A percentile compares a stretch with the other conserved stretches of the same genome.
These are phyloP conservation scores for Ceratosolen fusciceps DNA, from an alignment of 1,140 invertebrate species.

Conservation along the genomic window DNA sequence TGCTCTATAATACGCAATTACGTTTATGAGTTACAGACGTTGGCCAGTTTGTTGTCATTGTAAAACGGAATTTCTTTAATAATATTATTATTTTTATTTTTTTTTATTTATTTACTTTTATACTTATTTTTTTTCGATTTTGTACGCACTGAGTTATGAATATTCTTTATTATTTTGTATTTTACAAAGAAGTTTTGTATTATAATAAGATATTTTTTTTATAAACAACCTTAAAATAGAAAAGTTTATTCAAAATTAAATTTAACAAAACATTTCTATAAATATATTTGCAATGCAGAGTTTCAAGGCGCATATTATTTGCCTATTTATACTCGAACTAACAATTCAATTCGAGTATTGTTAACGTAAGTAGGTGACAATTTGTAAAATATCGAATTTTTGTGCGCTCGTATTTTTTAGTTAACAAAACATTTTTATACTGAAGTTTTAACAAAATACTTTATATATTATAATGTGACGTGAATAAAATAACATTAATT, in stretches of 20 bases:
- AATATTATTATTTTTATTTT: too few relatives aligned
- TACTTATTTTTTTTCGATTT: not conserved
- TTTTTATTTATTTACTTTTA: not conserved
- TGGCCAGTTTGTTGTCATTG: not conserved
- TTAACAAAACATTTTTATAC: not conserved
- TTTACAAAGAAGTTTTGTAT: not conserved
- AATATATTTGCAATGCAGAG: not conserved
- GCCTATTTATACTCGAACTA: not conserved
- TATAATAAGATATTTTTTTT: not conserved
- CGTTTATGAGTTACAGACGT: not conserved
- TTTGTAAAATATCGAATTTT: not conserved
- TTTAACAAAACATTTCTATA: not conserved
- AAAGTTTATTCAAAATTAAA: not conserved
- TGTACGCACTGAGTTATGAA: not conserved
- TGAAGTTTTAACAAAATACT: not conserved
- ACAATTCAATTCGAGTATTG: not conserved
- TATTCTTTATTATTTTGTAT: not conserved
- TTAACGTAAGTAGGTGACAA: constrained; percentile 39
- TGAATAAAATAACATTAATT: not conserved
- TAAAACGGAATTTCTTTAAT: not conserved
- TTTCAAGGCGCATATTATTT: not conserved
- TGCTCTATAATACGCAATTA: constrained; percentile 11
- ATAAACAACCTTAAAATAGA: not conserved
- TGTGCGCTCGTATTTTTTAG: not conserved
- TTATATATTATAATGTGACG: too few relatives aligned